Evolutionary conservation across 1,140 invertebrate species (phyloP), one percentile per base, ranked within the genome.

Genomic region (Penaeus japonicus): DNA sequence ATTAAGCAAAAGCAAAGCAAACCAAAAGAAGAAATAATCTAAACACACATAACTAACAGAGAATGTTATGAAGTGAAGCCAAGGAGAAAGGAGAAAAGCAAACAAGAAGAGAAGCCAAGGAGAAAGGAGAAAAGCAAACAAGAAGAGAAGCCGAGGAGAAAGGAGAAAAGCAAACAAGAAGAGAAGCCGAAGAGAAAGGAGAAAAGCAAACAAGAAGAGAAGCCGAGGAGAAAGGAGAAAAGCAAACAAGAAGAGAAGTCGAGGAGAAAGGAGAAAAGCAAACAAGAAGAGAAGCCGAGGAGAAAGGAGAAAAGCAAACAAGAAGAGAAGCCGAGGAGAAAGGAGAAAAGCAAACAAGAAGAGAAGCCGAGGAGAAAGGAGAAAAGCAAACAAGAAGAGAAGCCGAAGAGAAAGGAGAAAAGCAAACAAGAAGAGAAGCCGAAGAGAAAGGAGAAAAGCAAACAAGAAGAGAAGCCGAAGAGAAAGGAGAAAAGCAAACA

Each of bases 401-500:
- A 78, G 75, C 35, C 30, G 47, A 39, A 78, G 75, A 78, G 75
- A 78, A n/a, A n/a, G n/a, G n/a, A n/a, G n/a, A n/a, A n/a, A n/a
- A n/a, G n/a, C n/a, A n/a, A n/a, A n/a, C n/a, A n/a, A n/a, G n/a
- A n/a, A n/a, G n/a, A n/a, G n/a, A n/a, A n/a, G n/a, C n/a, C n/a
- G n/a, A n/a, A n/a, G n/a, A n/a, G n/a, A n/a, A n/a, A n/a, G n/a
- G n/a, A n/a, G n/a, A n/a, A n/a, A n/a, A n/a, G n/a, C n/a, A n/a
- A n/a, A n/a, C n/a, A n/a, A n/a, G n/a, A n/a, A n/a, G n/a, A n/a
- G n/a, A n/a, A n/a, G n/a, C n/a, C n/a, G n/a, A n/a, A n/a, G n/a
- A n/a, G n/a, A n/a, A n/a, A n/a, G n/a, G 75, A 78, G 75, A 78
- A 39, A 78, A 39, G 47, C 30, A 78, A 39, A 78, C 30, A 78